Evolutionary conservation across 2,113 vertebrate genomes (phyloP).

Genomic region (Motacilla alba): DNA sequence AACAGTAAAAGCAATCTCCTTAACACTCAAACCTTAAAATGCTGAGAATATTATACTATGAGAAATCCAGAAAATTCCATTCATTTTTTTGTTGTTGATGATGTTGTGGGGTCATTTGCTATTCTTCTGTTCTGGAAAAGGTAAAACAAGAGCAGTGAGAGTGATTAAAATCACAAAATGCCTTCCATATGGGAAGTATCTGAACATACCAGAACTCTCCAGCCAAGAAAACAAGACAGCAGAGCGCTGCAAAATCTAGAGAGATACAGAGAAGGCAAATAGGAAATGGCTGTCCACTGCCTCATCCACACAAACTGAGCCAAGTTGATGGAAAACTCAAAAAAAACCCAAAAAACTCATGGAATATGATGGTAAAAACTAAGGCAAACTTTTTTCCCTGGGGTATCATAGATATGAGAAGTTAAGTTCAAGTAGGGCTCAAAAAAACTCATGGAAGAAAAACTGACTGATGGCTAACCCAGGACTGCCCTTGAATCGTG

Average conservation of each 20-base stretch:
- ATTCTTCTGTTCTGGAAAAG: background rate
- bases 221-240: background rate
- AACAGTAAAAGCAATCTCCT: background rate
- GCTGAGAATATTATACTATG: background rate
- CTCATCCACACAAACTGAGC: background rate
- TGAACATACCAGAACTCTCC: background rate
- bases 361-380: background rate
- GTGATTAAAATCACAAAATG: background rate
- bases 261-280: background rate
- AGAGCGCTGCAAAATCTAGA: background rate
- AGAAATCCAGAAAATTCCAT: background rate
- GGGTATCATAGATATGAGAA: rapidly evolving
- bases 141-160: background rate
- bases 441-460: background rate
- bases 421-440: background rate
- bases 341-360: background rate
- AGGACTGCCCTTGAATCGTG: rapidly evolving
- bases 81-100: background rate
- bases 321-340: background rate
- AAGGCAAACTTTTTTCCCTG: rapidly evolving
- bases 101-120: background rate
- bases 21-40: background rate
- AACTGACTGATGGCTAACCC: background rate
- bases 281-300: background rate
- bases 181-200: slow-evolving; percentile 1